Base-by-base conservation (phyloP, 64 coral and sea anemone genomes). In the Astreopora myriophthalma region DNA sequence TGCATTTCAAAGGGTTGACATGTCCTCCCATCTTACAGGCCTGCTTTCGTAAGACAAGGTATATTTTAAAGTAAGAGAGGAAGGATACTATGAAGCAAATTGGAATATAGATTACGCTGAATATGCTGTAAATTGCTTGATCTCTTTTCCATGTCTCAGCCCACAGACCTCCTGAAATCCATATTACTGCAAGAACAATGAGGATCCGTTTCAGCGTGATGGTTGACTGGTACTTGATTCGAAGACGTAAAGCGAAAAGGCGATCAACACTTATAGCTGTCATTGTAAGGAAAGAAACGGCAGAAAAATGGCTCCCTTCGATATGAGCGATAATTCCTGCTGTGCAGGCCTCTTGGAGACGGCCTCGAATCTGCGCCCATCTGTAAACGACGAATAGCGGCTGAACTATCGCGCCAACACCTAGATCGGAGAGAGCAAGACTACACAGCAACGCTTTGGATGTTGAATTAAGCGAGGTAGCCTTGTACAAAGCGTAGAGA, bases 281-380 rank as follows among this genome's bases (percentile, higher is more conserved):
- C 75, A 91, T 72, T 1, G 89, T 91, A 4, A 69, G n/a, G 10
- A 52, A 66, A 1, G 89, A 91, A 73, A 91, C 65, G 8, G 76
- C 76, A 0, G 64, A 69, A 13, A 91, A 51, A 6, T 65, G 31
- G 22, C 79, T 83, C 0, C 55, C 79, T 64, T 23, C 57, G n/a
- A 83, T 65, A 22, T 65, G 79, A 38, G 57, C 34, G 28, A 83
- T 36, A 34, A 83, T 64, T 83, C 79, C 79, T 38, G 32, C 79
- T 12, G 20, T 83, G 48, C 79, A 83, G 3, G 22, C 20, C 2
- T 83, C 30, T 32, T 17, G 29, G 30, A 83, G 57, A 38, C n/a
- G 33, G 2, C 48, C 32, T 23, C 26, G 8, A 31, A 83, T 83
- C 49, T 83, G 52, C 12, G 22, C 32, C 79, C 79, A 83, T 83